Evolutionary conservation across 2,888 invertebrate genomes (phyloP).

Genomic region (Bombylius major): DNA sequence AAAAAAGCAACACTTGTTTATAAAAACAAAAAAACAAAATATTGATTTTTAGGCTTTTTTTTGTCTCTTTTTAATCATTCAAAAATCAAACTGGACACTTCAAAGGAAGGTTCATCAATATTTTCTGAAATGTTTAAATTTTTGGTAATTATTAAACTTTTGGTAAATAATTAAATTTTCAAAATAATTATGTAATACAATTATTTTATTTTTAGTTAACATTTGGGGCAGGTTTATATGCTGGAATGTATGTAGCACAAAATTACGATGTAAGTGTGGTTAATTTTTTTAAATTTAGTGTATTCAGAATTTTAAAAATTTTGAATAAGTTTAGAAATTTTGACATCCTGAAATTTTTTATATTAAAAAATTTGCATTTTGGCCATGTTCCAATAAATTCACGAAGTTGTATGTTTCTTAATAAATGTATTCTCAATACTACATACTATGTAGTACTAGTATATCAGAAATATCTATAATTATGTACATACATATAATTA

Average conservation of each 20-base stretch:
- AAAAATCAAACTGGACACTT: no score
- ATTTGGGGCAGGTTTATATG: constrained; percentile 54
- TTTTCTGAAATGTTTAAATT: constrained; percentile 28
- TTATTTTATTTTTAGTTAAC: constrained; percentile 41
- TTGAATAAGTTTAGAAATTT: not conserved
- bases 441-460: no score
- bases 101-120: no score
- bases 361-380: not conserved
- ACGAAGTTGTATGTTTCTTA: no score
- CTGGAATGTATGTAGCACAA: constrained; percentile 58
- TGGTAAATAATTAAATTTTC: not conserved
- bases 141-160: constrained; percentile 21
- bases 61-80: no score
- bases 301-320: not conserved
- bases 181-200: constrained; percentile 10
- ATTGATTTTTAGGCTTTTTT: no score
- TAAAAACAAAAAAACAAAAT: no score
- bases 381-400: no score
- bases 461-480: no score
- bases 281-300: not conserved
- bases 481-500: no score
- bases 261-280: constrained; percentile 51
- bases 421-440: no score
- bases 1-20: no score
- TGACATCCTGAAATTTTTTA: not conserved